Percentiles rank a stretch among this genome's conserved stretches.
These are phyloP conservation scores for Tamias sibiricus DNA, from an alignment of 2,113 vertebrate species.

Conservation along the genomic window DNA sequence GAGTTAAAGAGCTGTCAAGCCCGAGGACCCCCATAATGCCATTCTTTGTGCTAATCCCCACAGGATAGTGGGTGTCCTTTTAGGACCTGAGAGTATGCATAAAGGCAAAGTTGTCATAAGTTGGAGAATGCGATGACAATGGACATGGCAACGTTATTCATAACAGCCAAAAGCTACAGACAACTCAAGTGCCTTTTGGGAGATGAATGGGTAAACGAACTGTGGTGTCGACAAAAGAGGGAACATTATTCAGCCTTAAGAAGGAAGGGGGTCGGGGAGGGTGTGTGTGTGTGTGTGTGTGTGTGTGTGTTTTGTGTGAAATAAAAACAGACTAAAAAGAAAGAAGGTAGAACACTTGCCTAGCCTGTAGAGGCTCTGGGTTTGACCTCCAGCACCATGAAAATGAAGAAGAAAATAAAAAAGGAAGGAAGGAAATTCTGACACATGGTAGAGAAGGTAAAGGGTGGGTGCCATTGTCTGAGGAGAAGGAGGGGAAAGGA, in stretches of 20 bases:
- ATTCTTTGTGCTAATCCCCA: background rate
- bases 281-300: too few species aligned
- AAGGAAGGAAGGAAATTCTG: background rate
- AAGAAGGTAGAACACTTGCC: background rate
- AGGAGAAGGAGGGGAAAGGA: background rate
- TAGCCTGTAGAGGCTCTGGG: background rate
- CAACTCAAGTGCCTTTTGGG: background rate
- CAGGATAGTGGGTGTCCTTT: background rate
- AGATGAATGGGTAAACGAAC: background rate
- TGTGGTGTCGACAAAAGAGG: background rate
- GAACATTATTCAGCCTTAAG: background rate
- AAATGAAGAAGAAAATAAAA: too few species aligned
- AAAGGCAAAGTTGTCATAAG: background rate
- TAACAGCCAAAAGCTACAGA: background rate
- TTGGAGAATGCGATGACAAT: background rate
- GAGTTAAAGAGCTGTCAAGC: background rate
- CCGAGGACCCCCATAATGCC: background rate
- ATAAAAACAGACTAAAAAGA: too few species aligned
- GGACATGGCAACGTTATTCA: background rate
- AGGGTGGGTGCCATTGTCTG: background rate
- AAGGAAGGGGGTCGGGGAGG: background rate
- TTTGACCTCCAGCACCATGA: background rate
- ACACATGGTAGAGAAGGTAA: background rate
- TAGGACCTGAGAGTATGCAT: background rate
- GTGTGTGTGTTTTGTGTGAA: too few species aligned